These are phyloP conservation scores for Euclidia mi DNA, from an alignment of 2,888 invertebrate species.

Conservation along the genomic window DNA sequence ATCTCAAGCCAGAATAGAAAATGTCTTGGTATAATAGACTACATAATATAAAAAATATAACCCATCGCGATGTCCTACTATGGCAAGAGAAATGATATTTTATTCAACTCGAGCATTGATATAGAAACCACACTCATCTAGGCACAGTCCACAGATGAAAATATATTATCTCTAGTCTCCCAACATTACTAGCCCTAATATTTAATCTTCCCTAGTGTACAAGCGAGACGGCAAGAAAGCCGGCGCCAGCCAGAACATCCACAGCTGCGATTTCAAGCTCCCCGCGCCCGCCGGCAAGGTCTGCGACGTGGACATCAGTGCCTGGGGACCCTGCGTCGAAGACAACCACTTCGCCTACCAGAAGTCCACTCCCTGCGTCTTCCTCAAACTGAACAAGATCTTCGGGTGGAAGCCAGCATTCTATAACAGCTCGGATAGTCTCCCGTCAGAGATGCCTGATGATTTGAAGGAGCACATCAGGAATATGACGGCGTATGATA, in stretches of 20 bases:
- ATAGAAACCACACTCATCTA: no score
- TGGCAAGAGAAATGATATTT: no score
- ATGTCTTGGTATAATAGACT: no score
- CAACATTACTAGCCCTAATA: neutral
- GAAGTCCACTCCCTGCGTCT: conserved; percentile 97
- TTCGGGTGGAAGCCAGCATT: conserved; percentile 96
- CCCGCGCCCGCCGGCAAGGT: conserved; percentile 93
- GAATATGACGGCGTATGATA: conserved; percentile 84
- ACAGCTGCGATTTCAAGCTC: conserved; percentile 93
- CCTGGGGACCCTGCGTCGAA: conserved; percentile 95
- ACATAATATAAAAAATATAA: no score
- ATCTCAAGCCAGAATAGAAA: no score
- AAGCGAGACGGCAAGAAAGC: conserved; percentile 93
- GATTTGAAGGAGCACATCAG: conserved; percentile 92
- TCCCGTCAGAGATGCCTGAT: conserved; percentile 94
- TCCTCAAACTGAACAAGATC: conserved; percentile 98
- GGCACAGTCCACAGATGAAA: neutral
- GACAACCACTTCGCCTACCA: conserved; percentile 97
- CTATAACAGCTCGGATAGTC: conserved; percentile 92
- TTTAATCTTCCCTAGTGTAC: conserved; percentile 90
- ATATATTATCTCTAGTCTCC: no score
- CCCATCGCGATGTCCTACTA: no score
- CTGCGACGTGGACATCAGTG: conserved; percentile 96
- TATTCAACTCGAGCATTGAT: no score
- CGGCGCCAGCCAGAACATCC: conserved; percentile 93